Percentiles rank a stretch among this genome's conserved stretches.
Evolutionary conservation across 2,113 vertebrate genomes (phyloP).

Genomic region (Clinocottus analis): DNA sequence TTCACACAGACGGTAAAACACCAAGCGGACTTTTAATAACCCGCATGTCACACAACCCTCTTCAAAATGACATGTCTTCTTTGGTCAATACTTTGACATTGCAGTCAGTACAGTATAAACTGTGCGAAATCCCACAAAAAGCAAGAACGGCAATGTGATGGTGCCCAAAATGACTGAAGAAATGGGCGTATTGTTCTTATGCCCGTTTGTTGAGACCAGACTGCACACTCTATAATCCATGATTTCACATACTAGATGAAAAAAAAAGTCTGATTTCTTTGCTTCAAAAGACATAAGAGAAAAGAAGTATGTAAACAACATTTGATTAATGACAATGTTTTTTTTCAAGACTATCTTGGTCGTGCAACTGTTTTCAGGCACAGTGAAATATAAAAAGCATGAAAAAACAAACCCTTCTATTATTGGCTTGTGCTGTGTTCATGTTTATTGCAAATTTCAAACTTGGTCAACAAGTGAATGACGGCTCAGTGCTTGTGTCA

Average conservation of each 20-base stretch:
- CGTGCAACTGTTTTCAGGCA: not conserved
- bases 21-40: too few species aligned
- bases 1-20: too few species aligned
- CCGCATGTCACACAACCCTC: too few species aligned
- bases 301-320: not conserved
- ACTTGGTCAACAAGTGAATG: not conserved
- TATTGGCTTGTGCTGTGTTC: not conserved
- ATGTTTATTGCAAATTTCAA: not conserved
- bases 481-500: not conserved
- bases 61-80: too few species aligned
- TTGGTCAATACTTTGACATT: too few species aligned
- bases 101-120: too few species aligned
- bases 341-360: not conserved
- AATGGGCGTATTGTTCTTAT: too few species aligned
- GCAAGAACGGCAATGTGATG: too few species aligned
- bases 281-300: not conserved
- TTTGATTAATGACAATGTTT: not conserved
- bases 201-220: too few species aligned
- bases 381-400: not conserved
- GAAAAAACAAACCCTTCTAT: not conserved
- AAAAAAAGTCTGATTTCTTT: not conserved
- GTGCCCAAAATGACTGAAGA: too few species aligned
- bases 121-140: too few species aligned
- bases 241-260: not conserved
- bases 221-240: not conserved